These are phyloP conservation scores for Otolemur garnettii DNA, from an alignment of 2,113 vertebrate genomes.

Conservation along the genomic window DNA sequence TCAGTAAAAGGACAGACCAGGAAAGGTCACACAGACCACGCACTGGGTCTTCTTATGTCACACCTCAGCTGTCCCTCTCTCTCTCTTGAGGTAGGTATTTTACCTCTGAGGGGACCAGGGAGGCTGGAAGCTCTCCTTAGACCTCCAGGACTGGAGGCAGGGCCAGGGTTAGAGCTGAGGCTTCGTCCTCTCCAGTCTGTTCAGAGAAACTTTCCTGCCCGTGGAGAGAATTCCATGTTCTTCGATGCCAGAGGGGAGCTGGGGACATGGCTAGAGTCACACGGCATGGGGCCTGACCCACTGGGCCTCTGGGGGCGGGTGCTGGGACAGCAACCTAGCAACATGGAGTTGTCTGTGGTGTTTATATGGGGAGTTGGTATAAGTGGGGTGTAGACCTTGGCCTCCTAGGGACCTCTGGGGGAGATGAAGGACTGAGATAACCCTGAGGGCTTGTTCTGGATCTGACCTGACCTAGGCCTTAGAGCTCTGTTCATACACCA, in stretches of 20 bases:
- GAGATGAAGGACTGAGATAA: background rate
- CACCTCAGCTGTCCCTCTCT: background rate
- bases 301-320: background rate
- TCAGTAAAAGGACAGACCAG: background rate
- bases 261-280: background rate
- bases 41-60: fast-evolving
- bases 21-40: fast-evolving
- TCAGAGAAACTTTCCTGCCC: background rate
- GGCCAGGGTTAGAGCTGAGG: background rate
- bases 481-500: slow-evolving; percentile 11
- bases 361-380: background rate
- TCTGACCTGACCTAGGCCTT: background rate
- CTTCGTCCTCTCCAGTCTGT: background rate
- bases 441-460: background rate
- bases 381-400: fast-evolving
- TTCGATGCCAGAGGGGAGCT: background rate
- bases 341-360: fast-evolving
- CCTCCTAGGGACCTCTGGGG: background rate
- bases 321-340: background rate
- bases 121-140: background rate
- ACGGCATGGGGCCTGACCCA: background rate
- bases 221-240: background rate
- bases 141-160: background rate
- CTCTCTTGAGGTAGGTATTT: background rate
- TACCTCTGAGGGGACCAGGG: background rate